phyloP scores from a whole-genome alignment of 1,140 invertebrate species.

The Pararge aegeria region DNA sequence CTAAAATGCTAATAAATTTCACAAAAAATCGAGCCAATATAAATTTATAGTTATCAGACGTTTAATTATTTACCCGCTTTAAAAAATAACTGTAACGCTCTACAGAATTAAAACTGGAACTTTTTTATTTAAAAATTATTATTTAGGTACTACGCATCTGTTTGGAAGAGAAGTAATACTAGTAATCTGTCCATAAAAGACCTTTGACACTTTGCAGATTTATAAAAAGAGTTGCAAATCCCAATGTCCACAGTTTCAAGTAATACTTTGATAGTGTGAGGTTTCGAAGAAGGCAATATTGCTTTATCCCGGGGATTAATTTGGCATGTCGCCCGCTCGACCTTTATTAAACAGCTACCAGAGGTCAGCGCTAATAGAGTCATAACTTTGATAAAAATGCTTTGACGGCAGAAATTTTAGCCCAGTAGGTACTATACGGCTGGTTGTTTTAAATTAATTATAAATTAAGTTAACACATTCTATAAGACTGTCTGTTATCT shows the following conservation, averaged over 20 bases:
- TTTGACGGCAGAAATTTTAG: background rate
- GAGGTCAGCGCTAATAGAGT: slow-evolving; percentile 14
- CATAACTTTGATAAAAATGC: slow-evolving; percentile 16
- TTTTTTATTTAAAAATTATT: too few species aligned
- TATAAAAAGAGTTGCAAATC: background rate
- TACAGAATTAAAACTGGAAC: too few species aligned
- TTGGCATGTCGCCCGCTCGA: slow-evolving; percentile 19
- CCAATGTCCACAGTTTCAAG: background rate
- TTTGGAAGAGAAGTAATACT: background rate
- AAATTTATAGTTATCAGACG: too few species aligned
- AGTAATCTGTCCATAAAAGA: background rate
- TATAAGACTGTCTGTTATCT: too few species aligned
- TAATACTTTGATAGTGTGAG: slow-evolving; percentile 1
- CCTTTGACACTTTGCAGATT: background rate
- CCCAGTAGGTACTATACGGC: background rate
- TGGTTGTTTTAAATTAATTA: too few species aligned
- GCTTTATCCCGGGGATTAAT: slow-evolving; percentile 19
- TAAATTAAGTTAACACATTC: too few species aligned
- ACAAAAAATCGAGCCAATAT: too few species aligned
- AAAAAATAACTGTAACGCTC: too few species aligned
- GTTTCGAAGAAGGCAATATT: slow-evolving; percentile 15
- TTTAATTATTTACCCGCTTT: too few species aligned
- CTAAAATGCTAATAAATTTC: too few species aligned
- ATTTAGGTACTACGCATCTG: too few species aligned
- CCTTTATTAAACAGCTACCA: slow-evolving; percentile 18